phyloP scores from a whole-genome alignment of 2,113 vertebrate genomes.

The Gopherus evgoodei region DNA sequence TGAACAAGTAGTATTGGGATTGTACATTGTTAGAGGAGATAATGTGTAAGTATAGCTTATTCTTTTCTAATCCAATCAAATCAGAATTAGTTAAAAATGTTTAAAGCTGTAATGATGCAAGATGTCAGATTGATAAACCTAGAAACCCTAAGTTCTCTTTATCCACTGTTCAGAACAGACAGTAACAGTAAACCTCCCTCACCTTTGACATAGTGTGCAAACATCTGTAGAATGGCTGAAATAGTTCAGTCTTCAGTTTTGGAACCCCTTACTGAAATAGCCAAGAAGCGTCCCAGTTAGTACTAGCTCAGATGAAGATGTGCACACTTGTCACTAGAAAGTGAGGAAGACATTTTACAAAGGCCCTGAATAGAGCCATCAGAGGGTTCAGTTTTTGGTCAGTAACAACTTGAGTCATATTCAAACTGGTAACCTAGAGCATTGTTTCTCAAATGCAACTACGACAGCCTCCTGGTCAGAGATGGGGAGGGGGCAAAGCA shows the following conservation, averaged over 20 bases:
- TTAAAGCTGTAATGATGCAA: not conserved
- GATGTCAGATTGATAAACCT: not conserved
- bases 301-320: not conserved
- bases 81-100: not conserved
- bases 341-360: not conserved
- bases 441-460: too few species aligned
- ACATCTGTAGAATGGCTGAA: not conserved
- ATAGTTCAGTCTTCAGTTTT: not conserved
- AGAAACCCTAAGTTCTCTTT: not conserved
- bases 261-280: not conserved
- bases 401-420: not conserved
- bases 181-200: not conserved
- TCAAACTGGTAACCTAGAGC: not conserved
- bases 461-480: too few species aligned
- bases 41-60: constrained; percentile 90
- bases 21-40: constrained; percentile 98
- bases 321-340: not conserved
- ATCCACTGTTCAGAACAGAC: not conserved
- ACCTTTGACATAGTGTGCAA: not conserved
- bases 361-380: too few species aligned
- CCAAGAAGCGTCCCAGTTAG: not conserved
- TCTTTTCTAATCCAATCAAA: not conserved
- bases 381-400: not conserved
- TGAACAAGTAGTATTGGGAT: constrained; percentile 97
- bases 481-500: too few species aligned